phyloP scores from a whole-genome alignment of 2,797 vertebrate genomes.

The Catamblyrhynchus diadema region DNA sequence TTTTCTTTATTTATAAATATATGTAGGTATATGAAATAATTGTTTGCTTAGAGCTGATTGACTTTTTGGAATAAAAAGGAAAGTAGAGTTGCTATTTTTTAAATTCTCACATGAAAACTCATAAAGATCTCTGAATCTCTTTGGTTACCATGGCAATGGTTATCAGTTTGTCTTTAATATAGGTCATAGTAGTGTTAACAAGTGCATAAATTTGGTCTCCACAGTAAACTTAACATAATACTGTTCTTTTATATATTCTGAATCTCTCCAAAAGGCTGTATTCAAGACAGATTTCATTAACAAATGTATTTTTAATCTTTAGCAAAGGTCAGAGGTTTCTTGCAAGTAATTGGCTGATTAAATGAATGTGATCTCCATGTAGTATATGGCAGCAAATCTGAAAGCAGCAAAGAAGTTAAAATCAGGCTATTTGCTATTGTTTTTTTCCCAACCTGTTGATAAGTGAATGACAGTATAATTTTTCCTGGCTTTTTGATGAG shows the following conservation, averaged over 20 bases:
- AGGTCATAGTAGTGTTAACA: neutral
- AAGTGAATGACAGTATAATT: conserved; percentile 38
- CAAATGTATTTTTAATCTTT: neutral
- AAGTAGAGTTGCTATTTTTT: neutral
- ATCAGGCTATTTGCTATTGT: conserved; percentile 33
- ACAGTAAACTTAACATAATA: neutral
- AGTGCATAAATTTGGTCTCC: neutral
- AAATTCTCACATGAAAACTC: neutral
- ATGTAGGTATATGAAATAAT: neutral
- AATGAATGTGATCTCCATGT: neutral
- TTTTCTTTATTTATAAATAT: neutral
- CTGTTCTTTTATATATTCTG: neutral
- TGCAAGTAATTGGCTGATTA: neutral
- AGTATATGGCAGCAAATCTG: neutral
- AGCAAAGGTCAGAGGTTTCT: neutral
- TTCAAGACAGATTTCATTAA: neutral
- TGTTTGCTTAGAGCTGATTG: neutral
- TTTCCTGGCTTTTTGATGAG: conserved; percentile 40
- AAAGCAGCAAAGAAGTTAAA: conserved; percentile 13
- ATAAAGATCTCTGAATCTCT: neutral
- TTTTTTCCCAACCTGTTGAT: conserved; percentile 19
- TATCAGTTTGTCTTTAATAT: neutral
- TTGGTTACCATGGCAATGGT: neutral
- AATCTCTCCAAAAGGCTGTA: neutral
- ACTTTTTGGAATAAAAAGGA: neutral